Evolutionary conservation across 2,113 vertebrate species (phyloP).

Genomic region (Mormyrus lacerda): DNA sequence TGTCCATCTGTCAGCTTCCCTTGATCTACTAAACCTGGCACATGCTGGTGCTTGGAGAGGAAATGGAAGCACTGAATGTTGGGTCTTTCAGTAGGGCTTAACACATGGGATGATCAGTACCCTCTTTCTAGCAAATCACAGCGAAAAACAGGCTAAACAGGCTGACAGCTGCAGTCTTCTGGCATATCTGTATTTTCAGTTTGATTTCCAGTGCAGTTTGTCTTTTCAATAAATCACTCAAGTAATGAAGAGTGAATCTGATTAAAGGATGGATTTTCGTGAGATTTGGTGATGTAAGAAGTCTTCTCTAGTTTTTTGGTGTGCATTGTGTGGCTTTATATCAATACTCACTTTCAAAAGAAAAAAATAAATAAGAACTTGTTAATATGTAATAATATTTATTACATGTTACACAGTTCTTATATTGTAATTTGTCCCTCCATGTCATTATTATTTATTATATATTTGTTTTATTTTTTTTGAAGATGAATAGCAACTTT

Average conservation of each 20-base stretch:
- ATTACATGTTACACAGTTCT: background rate
- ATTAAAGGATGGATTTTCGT: constrained; percentile 12
- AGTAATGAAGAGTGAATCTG: constrained; percentile 24
- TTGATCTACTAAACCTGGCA: constrained; percentile 14
- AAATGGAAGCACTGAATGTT: background rate
- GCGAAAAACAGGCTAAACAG: background rate
- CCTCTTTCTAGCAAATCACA: background rate
- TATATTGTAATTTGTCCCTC: background rate
- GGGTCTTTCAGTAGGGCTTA: background rate
- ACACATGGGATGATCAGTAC: background rate
- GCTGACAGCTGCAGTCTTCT: background rate
- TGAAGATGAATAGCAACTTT: background rate
- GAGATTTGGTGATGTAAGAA: background rate
- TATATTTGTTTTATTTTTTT: background rate
- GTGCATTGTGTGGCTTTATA: background rate
- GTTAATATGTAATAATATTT: background rate
- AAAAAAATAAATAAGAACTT: background rate
- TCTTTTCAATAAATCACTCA: constrained; percentile 24
- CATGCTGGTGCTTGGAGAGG: constrained; percentile 4
- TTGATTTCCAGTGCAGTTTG: constrained; percentile 12
- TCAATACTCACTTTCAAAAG: background rate
- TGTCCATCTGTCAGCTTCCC: constrained; percentile 27
- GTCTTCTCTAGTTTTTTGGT: background rate
- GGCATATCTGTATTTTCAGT: constrained; percentile 7
- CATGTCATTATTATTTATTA: background rate